Conservation (phyloP, 1,140 invertebrate species). For the Hyposmocoma kahamanoa region DNA sequence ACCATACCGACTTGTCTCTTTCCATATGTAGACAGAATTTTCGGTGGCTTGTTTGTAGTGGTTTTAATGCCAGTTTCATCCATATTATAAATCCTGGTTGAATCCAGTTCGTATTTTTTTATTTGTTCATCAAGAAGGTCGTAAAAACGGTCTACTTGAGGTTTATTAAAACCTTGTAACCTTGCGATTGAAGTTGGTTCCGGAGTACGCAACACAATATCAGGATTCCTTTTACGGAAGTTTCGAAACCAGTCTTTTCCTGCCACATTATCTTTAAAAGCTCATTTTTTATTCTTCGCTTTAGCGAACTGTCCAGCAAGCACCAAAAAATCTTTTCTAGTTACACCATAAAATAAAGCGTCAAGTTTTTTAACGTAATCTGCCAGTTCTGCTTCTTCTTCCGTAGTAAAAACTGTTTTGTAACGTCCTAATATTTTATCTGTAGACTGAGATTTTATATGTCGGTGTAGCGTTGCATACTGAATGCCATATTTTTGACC, state of each 20-base stretch:
- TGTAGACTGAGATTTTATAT: background rate
- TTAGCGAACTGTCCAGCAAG: background rate
- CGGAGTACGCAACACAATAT: background rate
- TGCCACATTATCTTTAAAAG: background rate
- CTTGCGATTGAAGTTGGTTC: background rate
- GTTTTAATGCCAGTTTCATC: slow-evolving; percentile 45
- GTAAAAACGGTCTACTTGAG: slow-evolving; percentile 5
- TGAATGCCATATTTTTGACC: background rate
- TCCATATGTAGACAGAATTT: slow-evolving; percentile 32
- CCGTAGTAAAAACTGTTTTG: background rate
- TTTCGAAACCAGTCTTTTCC: background rate
- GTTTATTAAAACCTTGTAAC: background rate
- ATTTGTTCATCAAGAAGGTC: slow-evolving; percentile 7
- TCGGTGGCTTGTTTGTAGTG: slow-evolving; percentile 30
- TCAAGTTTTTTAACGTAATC: background rate
- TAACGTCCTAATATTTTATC: background rate
- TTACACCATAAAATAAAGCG: background rate
- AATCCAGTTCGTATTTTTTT: slow-evolving; percentile 12
- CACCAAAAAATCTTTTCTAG: background rate
- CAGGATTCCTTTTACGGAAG: background rate
- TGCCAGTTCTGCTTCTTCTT: background rate
- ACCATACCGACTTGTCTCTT: slow-evolving; percentile 28
- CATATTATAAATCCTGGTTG: slow-evolving; percentile 32
- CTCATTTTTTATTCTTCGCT: background rate
- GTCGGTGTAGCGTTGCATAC: background rate